phyloP scores from a whole-genome alignment of 2,113 vertebrate genomes.

The Bubalus kerabau region DNA sequence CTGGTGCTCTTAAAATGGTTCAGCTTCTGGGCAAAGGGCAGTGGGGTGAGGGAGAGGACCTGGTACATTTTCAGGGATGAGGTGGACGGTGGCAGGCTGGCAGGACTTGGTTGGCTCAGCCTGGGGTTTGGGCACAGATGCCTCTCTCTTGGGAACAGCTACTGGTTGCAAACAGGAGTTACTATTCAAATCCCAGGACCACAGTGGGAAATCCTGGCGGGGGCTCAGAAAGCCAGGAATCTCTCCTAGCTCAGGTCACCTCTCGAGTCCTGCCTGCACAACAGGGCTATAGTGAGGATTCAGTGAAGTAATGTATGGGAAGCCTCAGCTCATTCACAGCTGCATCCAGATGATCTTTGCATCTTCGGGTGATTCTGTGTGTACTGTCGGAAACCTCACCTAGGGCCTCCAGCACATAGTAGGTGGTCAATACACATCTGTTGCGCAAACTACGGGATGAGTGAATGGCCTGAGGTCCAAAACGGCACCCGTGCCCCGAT shows the following conservation, averaged over 20 bases:
- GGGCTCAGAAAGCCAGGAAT: neutral
- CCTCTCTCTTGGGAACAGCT: neutral
- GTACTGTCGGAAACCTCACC: neutral
- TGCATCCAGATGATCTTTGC: neutral
- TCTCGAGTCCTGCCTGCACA: neutral
- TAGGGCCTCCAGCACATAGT: neutral
- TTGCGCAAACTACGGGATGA: neutral
- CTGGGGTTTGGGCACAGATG: neutral
- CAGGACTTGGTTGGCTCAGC: neutral
- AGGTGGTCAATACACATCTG: neutral
- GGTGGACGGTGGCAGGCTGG: neutral
- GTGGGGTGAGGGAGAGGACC: neutral
- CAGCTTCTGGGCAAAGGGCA: neutral
- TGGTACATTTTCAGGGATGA: neutral
- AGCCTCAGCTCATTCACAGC: neutral
- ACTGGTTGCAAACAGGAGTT: neutral
- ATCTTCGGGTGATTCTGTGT: neutral
- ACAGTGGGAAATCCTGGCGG: neutral
- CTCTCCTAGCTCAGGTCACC: neutral
- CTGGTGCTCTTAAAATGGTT: neutral
- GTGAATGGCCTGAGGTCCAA: neutral
- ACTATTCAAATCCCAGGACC: neutral
- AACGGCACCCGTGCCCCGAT: neutral
- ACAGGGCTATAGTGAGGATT: neutral
- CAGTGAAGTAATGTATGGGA: neutral